Evolutionary conservation across 2,888 invertebrate species (phyloP), one percentile per base, ranked within the genome.

Genomic region (Dryadula phaetusa): DNA sequence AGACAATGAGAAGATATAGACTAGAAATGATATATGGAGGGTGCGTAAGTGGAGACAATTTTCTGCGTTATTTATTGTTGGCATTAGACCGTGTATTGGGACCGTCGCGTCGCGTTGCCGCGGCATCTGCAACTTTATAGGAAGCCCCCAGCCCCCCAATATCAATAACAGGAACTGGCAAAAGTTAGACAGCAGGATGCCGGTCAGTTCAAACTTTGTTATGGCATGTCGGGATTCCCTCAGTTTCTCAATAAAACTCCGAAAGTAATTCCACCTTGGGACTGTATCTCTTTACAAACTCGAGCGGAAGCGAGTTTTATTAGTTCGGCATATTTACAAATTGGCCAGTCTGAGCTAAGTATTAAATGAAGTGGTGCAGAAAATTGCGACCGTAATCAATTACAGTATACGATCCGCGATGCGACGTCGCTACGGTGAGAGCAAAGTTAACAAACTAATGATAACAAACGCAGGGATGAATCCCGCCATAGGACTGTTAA

Each of bases 211-310:
- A 77, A 88, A 88, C 85, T 88, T 89, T 82, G 81, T 81, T 84
- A 81, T 79, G 80, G 75, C 52, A 52, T 52, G 52, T 71, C 76
- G 77, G 76, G 81, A 73, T 75, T 75, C 76, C 76, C 75, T 75
- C 79, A 84, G 82, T 87, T 86, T 85, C 85, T 87, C 87, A 87
- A 88, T 88, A 89, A 86, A 87, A 88, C 80, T 89, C 83, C 70
- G 71, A 79, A 86, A 87, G 85, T 86, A 85, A 87, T 88, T 86
- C 82, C 75, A 82, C 83, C 82, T 82, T 77, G 84, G 82, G 84
- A 84, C 83, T 79, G 75, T 82, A 83, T 84, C 81, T 79, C 82
- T 87, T 85, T 83, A 84, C 82, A 83, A 83, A 87, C 79, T 80
- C 67, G 75, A 76, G 75, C 71, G 69, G 66, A 74, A 72, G 64